phyloP scores from a whole-genome alignment of 2,797 vertebrate species.

The Eulemur rubriventer region DNA sequence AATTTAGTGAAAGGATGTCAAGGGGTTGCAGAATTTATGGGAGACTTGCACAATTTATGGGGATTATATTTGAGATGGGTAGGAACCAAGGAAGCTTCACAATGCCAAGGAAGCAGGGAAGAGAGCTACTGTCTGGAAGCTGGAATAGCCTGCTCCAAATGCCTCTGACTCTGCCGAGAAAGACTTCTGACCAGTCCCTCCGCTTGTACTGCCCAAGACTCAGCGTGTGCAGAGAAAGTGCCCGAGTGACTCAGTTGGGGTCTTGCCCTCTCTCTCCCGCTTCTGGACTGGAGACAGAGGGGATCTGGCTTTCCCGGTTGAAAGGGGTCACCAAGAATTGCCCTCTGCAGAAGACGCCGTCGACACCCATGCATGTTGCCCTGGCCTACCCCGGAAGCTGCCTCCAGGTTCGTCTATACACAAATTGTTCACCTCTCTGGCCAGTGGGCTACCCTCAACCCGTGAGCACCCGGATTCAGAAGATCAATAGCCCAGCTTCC shows the following conservation, averaged over 20 bases:
- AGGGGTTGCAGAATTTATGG: neutral
- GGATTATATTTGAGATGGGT: neutral
- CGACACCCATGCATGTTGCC: accelerated
- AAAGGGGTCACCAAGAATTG: neutral
- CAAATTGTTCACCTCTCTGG: neutral
- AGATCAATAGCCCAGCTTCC: neutral
- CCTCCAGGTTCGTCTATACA: neutral
- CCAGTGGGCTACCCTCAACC: too few species aligned
- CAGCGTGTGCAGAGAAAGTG: neutral
- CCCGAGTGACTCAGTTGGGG: neutral
- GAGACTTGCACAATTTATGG: neutral
- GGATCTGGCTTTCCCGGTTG: neutral
- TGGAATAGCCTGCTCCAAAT: neutral
- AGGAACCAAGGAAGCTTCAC: neutral
- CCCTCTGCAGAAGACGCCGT: too few species aligned
- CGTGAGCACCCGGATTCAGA: neutral
- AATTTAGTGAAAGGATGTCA: neutral
- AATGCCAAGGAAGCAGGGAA: neutral
- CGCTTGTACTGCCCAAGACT: neutral
- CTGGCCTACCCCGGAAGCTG: neutral
- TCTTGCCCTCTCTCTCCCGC: too few species aligned
- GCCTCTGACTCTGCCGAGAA: neutral
- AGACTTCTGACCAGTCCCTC: neutral
- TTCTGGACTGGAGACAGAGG: neutral
- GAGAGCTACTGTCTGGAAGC: neutral